Conservation (phyloP, 2,888 invertebrate species). For the Lymantria monacha region DNA sequence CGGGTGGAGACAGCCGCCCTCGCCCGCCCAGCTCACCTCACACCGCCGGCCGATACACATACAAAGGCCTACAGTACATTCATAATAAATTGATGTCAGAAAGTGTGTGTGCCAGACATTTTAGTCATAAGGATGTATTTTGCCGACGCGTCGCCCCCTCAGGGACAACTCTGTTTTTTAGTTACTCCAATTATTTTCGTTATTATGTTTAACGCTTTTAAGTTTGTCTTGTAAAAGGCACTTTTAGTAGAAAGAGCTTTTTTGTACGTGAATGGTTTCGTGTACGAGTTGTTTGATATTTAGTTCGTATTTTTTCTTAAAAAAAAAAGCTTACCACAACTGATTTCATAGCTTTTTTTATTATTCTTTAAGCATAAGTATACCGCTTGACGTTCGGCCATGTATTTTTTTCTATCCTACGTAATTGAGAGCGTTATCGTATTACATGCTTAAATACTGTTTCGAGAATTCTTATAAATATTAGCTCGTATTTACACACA, state of each 20-base stretch:
- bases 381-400: too few species aligned
- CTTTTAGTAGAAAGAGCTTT: neutral
- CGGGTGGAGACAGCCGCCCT: slow-evolving; percentile 39
- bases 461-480: too few species aligned
- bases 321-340: too few species aligned
- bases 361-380: too few species aligned
- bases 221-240: neutral
- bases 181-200: slow-evolving; percentile 1
- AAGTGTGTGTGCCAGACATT: slow-evolving; percentile 8
- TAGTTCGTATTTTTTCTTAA: neutral
- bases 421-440: too few species aligned
- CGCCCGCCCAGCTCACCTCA: slow-evolving; percentile 31
- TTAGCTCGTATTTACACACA: too few species aligned
- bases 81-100: slow-evolving; percentile 3
- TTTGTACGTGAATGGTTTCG: neutral
- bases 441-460: too few species aligned
- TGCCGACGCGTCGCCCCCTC: slow-evolving; percentile 3
- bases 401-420: too few species aligned
- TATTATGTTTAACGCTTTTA: neutral
- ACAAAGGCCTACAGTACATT: slow-evolving; percentile 5
- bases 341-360: too few species aligned
- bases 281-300: neutral
- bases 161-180: slow-evolving; percentile 3
- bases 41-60: slow-evolving; percentile 9
- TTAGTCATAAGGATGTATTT: slow-evolving; percentile 4